Percentiles rank a stretch among this genome's conserved stretches.
Conservation (phyloP, 2,797 vertebrate genomes). For the Cygnus olor region DNA sequence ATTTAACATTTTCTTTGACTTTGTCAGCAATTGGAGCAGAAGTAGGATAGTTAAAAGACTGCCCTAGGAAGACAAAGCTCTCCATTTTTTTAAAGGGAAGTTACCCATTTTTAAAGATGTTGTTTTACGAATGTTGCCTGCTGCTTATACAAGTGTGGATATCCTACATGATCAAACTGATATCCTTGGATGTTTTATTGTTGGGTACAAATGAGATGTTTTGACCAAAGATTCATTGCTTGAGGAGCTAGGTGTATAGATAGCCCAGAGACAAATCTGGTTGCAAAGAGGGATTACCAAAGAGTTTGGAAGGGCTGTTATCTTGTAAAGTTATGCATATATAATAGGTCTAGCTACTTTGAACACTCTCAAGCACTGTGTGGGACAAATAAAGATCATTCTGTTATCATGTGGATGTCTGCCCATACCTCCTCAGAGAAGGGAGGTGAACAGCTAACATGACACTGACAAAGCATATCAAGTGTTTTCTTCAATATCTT, state of each 20-base stretch:
- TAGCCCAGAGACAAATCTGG: neutral
- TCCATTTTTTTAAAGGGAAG: neutral
- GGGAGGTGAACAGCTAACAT: neutral
- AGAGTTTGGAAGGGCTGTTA: neutral
- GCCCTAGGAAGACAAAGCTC: neutral
- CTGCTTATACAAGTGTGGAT: neutral
- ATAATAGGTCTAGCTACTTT: neutral
- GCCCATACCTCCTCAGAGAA: neutral
- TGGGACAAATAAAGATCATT: neutral
- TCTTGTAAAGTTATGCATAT: neutral
- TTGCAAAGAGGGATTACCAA: neutral
- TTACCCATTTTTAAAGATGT: neutral
- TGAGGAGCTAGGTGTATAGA: neutral
- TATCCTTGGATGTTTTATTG: neutral
- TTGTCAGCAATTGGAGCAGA: neutral
- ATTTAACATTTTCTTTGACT: constrained; percentile 17
- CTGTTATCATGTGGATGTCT: neutral
- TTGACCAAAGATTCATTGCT: neutral
- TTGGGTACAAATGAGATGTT: neutral
- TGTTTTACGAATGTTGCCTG: neutral
- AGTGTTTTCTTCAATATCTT: neutral
- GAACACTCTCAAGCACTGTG: neutral
- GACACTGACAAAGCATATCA: neutral
- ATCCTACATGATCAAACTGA: neutral
- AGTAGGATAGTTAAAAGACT: neutral